A percentile compares a stretch with the other conserved stretches of the same genome.
Conservation (phyloP, 2,113 vertebrate genomes). For the Puma concolor region DNA sequence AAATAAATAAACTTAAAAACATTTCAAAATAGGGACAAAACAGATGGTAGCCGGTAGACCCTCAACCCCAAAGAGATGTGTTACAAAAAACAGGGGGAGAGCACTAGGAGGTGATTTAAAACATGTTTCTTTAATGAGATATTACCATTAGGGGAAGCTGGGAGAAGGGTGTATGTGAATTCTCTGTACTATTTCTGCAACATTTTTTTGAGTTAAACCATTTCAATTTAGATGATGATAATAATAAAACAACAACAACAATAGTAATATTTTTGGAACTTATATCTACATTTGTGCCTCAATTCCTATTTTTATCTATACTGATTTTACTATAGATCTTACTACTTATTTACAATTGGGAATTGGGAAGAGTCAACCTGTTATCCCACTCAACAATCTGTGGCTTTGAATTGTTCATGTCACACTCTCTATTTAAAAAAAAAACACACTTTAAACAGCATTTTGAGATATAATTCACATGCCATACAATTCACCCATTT, state of each 20-base stretch:
- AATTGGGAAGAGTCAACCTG: background rate
- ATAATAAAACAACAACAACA: background rate
- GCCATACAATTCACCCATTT: background rate
- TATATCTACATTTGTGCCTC: background rate
- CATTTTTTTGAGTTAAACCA: background rate
- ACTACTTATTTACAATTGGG: background rate
- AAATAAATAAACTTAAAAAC: too few species aligned
- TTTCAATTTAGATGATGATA: background rate
- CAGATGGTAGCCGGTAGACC: background rate
- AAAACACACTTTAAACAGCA: background rate
- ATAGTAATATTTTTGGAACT: background rate
- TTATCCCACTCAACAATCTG: background rate
- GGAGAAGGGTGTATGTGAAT: background rate
- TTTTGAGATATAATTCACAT: background rate
- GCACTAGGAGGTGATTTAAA: background rate
- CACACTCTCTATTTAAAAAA: background rate
- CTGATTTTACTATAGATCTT: background rate
- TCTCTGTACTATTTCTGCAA: background rate
- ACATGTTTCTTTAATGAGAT: background rate
- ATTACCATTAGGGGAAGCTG: background rate
- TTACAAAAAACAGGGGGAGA: background rate
- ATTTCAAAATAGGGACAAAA: slow-evolving; percentile 18
- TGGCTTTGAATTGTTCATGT: background rate
- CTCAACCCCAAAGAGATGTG: background rate
- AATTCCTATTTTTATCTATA: background rate